Conservation (phyloP, 2,113 vertebrate species). For the Eptesicus fuscus region DNA sequence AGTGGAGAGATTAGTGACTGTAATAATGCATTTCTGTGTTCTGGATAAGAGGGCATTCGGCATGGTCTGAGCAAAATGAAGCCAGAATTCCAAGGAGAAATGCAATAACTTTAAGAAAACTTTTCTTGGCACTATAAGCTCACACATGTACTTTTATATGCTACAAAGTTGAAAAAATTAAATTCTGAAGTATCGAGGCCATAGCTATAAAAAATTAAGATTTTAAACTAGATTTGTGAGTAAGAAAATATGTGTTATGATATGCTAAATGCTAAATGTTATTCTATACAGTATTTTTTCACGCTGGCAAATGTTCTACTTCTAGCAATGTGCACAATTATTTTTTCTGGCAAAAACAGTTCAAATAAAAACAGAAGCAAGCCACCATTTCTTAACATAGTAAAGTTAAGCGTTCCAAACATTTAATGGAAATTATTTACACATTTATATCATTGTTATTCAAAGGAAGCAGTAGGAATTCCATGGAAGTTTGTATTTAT, state of each 20-base stretch:
- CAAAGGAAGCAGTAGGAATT: slow-evolving; percentile 45
- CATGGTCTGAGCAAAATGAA: neutral
- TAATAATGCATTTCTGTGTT: neutral
- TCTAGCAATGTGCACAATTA: slow-evolving; percentile 53
- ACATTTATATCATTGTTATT: slow-evolving; percentile 49
- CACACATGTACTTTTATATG: slow-evolving; percentile 59
- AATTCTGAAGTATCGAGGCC: slow-evolving; percentile 56
- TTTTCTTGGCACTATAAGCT: slow-evolving; percentile 47
- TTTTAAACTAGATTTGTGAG: slow-evolving; percentile 48
- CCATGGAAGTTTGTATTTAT: slow-evolving; percentile 31
- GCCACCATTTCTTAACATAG: slow-evolving; percentile 25
- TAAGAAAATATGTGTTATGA: slow-evolving; percentile 49
- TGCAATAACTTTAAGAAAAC: slow-evolving; percentile 40
- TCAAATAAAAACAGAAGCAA: slow-evolving; percentile 61
- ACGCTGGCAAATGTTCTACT: slow-evolving; percentile 21
- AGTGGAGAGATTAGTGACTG: neutral
- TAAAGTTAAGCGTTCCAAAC: slow-evolving; percentile 40
- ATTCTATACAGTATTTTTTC: slow-evolving; percentile 30
- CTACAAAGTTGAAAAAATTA: slow-evolving; percentile 39
- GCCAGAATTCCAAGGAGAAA: slow-evolving; percentile 48
- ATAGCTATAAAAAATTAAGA: slow-evolving; percentile 57
- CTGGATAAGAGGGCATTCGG: neutral
- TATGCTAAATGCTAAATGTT: slow-evolving; percentile 51
- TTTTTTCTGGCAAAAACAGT: slow-evolving; percentile 61
- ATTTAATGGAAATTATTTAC: slow-evolving; percentile 50